Evolutionary conservation across 2,888 invertebrate species (phyloP), one percentile per base, ranked within the genome.

Genomic region (Clanis bilineata): DNA sequence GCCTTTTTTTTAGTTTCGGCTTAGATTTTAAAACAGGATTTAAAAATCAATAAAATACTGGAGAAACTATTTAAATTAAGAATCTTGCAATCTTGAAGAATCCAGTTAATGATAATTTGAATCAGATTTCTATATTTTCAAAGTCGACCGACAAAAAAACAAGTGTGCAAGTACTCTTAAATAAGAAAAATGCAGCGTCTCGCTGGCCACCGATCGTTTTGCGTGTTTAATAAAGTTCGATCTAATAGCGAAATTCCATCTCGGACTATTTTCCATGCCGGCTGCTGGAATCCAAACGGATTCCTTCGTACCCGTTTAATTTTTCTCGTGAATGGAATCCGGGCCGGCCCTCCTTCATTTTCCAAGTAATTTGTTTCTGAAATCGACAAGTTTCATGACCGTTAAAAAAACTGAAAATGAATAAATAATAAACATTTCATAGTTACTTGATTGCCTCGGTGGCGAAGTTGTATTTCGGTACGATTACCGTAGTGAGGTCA

Each of bases 281-380:
- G 58, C 51, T 57, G 18, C 54, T 36, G 56, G 41, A 5, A 41
- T 32, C 18, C 18, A n/a, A 51, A 38, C 22, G 56, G 28, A 58
- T 61, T 28, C 60, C 54, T 57, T 54, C 57, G 57, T 39, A 55
- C 36, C 36, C 57, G 47, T 60, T 60, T 54, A 51, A 51, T 51
- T 51, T 51, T 51, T 51, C 51, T 51, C 10, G 23, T 45, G 23
- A 57, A 47, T 45, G 44, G 56, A 61, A 57, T 62, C 57, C 62
- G 56, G 10, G 25, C 38, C 39, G 36, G 23, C 18, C 57, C 39
- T 45, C 25, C 39, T 38, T 43, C 36, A 41, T 25, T 22, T 62
- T 51, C n/a, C 47, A 41, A 10, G 55, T 58, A 61, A 61, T 62
- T 62, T 62, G 59, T 58, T 58, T 64, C 45, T 18, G 58, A 18